Evolutionary conservation across 2,888 invertebrate species (phyloP).

Genomic region (Xestia rhomboidea): DNA sequence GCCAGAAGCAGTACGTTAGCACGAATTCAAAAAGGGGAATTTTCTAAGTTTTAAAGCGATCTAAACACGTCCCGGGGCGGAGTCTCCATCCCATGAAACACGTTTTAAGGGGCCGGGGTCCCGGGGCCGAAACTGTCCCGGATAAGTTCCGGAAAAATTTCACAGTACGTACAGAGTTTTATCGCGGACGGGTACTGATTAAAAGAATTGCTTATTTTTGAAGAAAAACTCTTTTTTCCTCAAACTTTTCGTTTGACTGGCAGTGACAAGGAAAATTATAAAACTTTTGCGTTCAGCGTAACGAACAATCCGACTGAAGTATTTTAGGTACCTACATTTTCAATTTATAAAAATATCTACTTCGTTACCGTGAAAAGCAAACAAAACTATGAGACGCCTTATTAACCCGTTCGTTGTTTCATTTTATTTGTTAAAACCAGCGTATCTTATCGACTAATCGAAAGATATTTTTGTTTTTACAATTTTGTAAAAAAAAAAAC

Average conservation of each 20-base stretch:
- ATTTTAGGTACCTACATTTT: neutral
- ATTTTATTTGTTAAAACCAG: neutral
- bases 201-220: constrained; percentile 48
- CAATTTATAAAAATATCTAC: neutral
- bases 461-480: neutral
- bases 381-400: neutral
- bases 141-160: constrained; percentile 23
- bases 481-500: neutral
- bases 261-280: constrained; percentile 33
- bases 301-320: neutral
- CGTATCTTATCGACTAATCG: neutral
- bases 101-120: constrained; percentile 6
- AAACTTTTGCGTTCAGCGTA: constrained; percentile 18
- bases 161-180: constrained; percentile 36
- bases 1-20: constrained; percentile 52
- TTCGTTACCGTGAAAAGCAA: neutral
- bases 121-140: constrained; percentile 33
- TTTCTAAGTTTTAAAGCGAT: constrained; percentile 68
- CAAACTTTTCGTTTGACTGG: constrained; percentile 37
- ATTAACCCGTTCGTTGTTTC: neutral
- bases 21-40: constrained; percentile 57
- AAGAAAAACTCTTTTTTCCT: constrained; percentile 33
- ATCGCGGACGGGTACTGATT: constrained; percentile 36
- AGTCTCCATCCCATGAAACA: constrained; percentile 37
- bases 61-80: constrained; percentile 59